phyloP scores from a whole-genome alignment of 1,140 invertebrate genomes.

The Drosophila punjabiensis region DNA sequence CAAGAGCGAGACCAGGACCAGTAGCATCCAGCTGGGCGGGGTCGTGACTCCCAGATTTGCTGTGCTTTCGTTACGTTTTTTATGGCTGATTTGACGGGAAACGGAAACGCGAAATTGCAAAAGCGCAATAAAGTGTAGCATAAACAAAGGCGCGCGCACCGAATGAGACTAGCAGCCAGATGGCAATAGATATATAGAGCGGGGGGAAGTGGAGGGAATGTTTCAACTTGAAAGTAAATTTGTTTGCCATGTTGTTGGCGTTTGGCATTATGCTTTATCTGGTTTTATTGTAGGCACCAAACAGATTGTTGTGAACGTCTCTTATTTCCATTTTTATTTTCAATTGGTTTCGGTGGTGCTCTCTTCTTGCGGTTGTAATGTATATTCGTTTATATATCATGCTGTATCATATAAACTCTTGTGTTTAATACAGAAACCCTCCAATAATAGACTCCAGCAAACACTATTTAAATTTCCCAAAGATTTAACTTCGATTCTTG shows the following conservation, averaged over 20 bases:
- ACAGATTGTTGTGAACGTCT: conserved; percentile 43
- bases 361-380: neutral
- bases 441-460: neutral
- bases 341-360: conserved; percentile 26
- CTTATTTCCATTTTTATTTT: conserved; percentile 37
- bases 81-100: conserved; percentile 83
- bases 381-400: neutral
- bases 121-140: conserved; percentile 84
- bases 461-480: conserved; percentile 1
- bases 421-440: neutral
- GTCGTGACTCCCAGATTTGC: conserved; percentile 67
- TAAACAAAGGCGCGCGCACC: conserved; percentile 79
- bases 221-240: conserved; percentile 81
- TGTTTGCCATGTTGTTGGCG: conserved; percentile 59
- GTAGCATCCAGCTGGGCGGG: conserved; percentile 53
- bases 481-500: conserved; percentile 11
- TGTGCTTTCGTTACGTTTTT: conserved; percentile 50
- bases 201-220: conserved; percentile 25
- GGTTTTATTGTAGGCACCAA: conserved; percentile 32
- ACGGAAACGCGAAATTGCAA: conserved; percentile 83
- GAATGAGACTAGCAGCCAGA: conserved; percentile 56
- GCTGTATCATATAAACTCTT: neutral
- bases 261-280: conserved; percentile 51
- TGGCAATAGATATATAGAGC: conserved; percentile 20
- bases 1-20: neutral